A percentile compares a stretch with the other conserved stretches of the same genome.
phyloP scores from a whole-genome alignment of 1,140 invertebrate species.

The Caenorhabditis brenneri region DNA sequence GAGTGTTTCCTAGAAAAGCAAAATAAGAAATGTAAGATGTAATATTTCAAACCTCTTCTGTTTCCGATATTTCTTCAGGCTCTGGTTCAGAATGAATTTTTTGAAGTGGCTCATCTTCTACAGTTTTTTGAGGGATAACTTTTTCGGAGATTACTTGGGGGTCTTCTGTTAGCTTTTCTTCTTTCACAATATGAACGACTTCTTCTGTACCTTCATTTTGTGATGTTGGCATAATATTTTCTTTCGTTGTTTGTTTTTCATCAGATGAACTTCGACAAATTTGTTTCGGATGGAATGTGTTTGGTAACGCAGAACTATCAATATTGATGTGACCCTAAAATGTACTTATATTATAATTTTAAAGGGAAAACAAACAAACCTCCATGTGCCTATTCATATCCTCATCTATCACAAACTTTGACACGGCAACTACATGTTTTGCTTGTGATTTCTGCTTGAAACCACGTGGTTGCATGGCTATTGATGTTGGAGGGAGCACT shows the following conservation, averaged over 20 bases:
- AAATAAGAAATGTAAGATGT: not conserved
- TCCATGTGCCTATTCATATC: not conserved
- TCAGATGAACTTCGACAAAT: not conserved
- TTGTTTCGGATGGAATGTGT: not conserved
- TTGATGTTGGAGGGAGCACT: not conserved
- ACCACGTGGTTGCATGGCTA: not conserved
- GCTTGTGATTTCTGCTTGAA: not conserved
- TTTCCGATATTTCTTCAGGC: not conserved
- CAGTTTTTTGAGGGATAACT: too few species aligned
- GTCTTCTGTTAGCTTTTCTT: not conserved
- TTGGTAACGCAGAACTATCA: not conserved
- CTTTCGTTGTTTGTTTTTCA: not conserved
- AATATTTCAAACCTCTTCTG: not conserved
- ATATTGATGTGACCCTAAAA: not conserved
- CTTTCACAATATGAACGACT: not conserved
- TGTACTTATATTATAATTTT: not conserved
- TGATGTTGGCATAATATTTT: not conserved
- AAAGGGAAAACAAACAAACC: not conserved
- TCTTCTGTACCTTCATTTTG: not conserved
- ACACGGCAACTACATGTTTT: not conserved
- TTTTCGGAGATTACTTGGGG: too few species aligned
- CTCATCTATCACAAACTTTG: conserved; percentile 4
- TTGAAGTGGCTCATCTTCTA: not conserved
- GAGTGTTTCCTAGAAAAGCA: not conserved
- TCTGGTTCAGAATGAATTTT: not conserved